Evolutionary conservation across 2,113 vertebrate genomes (phyloP).

Genomic region (Acanthochromis polyacanthus): DNA sequence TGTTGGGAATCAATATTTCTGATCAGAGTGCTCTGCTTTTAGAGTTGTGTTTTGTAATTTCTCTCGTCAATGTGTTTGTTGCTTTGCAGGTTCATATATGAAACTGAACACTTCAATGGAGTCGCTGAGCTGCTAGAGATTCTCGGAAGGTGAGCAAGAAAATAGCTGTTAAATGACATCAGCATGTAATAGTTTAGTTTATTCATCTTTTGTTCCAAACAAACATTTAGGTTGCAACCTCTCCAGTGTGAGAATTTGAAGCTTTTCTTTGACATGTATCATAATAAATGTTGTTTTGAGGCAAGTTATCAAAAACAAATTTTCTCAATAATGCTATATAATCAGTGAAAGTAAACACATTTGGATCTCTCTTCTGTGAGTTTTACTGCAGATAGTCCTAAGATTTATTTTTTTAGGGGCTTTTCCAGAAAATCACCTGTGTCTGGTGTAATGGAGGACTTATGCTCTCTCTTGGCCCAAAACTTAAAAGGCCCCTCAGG

Average conservation of each 20-base stretch:
- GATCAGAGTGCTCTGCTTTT: background rate
- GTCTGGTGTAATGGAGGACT: background rate
- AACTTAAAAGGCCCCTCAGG: slow-evolving; percentile 26
- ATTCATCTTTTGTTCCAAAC: background rate
- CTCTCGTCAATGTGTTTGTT: slow-evolving; percentile 13
- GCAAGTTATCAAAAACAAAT: too few relatives aligned
- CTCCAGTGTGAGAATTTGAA: too few relatives aligned
- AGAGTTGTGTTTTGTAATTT: slow-evolving; percentile 11
- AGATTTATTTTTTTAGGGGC: background rate
- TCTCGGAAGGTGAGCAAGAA: slow-evolving; percentile 82
- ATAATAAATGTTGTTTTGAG: too few relatives aligned
- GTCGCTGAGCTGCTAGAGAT: slow-evolving; percentile 85
- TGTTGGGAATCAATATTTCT: slow-evolving; percentile 9
- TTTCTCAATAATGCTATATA: too few relatives aligned
- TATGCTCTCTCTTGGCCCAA: slow-evolving; percentile 4
- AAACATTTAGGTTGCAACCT: too few relatives aligned
- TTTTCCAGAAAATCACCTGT: background rate
- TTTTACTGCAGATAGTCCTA: background rate
- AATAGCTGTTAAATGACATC: background rate
- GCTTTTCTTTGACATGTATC: too few relatives aligned
- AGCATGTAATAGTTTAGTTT: background rate
- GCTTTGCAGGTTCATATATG: slow-evolving; percentile 83
- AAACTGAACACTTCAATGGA: slow-evolving; percentile 85
- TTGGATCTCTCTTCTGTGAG: background rate
- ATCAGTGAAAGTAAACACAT: too few relatives aligned